Evolutionary conservation across 2,113 vertebrate species (phyloP), one percentile per base, ranked within the genome.

Genomic region (Microtus ochrogaster): DNA sequence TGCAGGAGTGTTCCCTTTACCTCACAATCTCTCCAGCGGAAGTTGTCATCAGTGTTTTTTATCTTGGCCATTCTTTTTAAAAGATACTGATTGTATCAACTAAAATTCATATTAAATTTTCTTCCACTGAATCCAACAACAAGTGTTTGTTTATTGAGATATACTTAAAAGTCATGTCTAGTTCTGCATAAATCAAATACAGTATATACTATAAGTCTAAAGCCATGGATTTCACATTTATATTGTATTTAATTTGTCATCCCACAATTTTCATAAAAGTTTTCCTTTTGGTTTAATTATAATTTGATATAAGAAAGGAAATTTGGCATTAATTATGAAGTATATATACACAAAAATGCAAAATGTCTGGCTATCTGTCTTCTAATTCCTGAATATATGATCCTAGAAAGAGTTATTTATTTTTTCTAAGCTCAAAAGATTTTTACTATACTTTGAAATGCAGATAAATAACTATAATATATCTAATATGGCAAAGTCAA

Each of bases 251-350:
- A 91, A 89, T 87, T 96, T 52, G 44, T 94, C 73, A 91, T 65
- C 26, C 11, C 58, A 63, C 73, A 94, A 82, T 92, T 97, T 95
- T 92, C 33, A 28, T 24, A 61, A 49, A 22, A n/a, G 44, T 77
- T 86, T 95, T 49, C 14, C 47, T 97, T 90, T 92, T 89, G n/a
- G 22, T 28, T 94, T 91, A 94, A 97, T 95, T 94, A 97, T 95
- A 95, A 96, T 81, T 94, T 96, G 49, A 96, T 88, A 73, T 93
- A 94, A 30, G 47, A 93, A 92, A 44, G 39, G 6, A 82, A 39
- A 16, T 7, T n/a, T 1, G 78, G 61, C 41, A 68, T 90, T 49
- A 68, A 88, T 89, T 52, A 58, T 72, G 66, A 95, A 94, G 55
- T 44, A 94, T 92, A 68, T 44, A 36, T 33, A 68, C 12, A 96